These are phyloP conservation scores for Pelecanus crispus DNA, from an alignment of 2,113 vertebrate species.

Conservation along the genomic window DNA sequence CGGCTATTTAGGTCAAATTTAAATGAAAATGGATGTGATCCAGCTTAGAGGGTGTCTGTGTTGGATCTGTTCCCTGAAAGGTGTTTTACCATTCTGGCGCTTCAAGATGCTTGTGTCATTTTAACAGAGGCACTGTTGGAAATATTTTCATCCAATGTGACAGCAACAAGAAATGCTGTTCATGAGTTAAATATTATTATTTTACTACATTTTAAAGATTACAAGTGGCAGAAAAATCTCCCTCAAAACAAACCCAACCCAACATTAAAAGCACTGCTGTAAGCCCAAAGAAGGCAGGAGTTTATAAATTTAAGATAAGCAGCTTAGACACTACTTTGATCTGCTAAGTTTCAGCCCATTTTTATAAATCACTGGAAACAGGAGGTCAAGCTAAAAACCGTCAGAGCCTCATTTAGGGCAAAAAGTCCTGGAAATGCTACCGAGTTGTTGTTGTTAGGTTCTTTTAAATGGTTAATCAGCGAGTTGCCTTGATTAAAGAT, in stretches of 20 bases:
- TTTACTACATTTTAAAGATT: not conserved
- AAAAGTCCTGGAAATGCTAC: not conserved
- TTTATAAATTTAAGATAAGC: conserved; percentile 32
- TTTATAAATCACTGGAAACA: conserved; percentile 20
- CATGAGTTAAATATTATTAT: not conserved
- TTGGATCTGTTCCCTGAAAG: conserved; percentile 36
- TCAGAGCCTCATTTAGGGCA: not conserved
- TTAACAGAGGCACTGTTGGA: not conserved
- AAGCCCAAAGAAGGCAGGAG: not conserved
- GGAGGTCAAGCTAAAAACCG: not conserved
- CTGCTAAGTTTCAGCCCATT: conserved; percentile 3
- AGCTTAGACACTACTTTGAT: conserved; percentile 16
- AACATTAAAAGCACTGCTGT: not conserved
- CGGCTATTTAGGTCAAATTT: conserved; percentile 35
- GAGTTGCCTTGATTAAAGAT: not conserved
- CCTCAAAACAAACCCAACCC: not conserved
- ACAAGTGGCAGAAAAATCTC: not conserved
- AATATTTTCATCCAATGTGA: conserved; percentile 8
- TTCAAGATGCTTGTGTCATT: conserved; percentile 3
- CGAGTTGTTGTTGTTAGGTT: not conserved
- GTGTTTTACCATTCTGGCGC: not conserved
- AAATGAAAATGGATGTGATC: conserved; percentile 24
- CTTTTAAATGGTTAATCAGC: not conserved
- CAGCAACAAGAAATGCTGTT: not conserved
- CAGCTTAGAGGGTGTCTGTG: not conserved